Evolutionary conservation across 2,888 invertebrate genomes (phyloP), one percentile per base, ranked within the genome.

Genomic region (Chloroclystis v-ata): DNA sequence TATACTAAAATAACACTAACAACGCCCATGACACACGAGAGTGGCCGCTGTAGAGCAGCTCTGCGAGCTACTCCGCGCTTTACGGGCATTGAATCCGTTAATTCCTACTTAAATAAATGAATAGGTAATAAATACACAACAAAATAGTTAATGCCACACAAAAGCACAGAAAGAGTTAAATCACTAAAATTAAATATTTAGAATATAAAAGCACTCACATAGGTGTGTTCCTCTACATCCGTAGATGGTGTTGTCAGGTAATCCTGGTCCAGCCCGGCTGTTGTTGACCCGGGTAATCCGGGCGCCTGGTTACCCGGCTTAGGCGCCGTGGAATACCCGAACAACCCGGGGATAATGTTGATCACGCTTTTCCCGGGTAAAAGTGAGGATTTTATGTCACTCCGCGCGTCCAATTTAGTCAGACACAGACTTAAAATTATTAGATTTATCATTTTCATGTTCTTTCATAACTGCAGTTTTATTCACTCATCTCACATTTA

Each of bases 371-470:
- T 62, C n/a, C 63, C 67, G 0, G 71, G 67, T 9, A 75, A 42
- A 0, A 76, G 50, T 0, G 60, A 47, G 4, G 52, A 43, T 45
- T 61, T 54, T 16, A 63, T 63, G n/a, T 62, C 69, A 0, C 61
- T 53, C 7, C 57, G 56, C 5, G 64, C 65, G 26, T 67, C 66
- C 6, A 61, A 62, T 12, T 61, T 46, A 0, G 68, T 52, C 57
- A 63, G 43, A 72, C 52, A 56, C 61, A 68, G 43, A 72, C 25
- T 74, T 25, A 75, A 10, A 11, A 61, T 56, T 13, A 67, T 61
- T 45, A 63, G 65, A 67, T 74, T 75, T 69, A 50, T 69, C 82
- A 76, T 78, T 41, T 52, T 59, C 47, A 32, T 49, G 52, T 56
- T 28, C 7, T 35, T 10, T 35, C 35, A 35, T 35, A 11, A 11